Conservation (phyloP, 2,113 vertebrate genomes). For the Dromaius novaehollandiae region DNA sequence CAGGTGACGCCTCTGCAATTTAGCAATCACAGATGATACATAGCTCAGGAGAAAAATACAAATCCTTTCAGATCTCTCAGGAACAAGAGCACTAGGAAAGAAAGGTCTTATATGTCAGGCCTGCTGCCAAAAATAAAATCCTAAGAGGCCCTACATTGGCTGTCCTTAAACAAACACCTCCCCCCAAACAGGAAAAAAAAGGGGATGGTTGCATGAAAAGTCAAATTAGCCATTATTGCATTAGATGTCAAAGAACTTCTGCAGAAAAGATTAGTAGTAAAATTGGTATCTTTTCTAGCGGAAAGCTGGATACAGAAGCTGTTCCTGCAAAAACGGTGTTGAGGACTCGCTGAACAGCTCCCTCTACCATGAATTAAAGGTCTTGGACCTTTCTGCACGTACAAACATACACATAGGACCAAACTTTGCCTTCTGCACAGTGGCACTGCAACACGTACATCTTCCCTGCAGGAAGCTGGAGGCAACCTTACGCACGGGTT, state of each 20-base stretch:
- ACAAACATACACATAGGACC: background rate
- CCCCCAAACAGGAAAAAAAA: background rate
- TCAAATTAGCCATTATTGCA: background rate
- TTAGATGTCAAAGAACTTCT: background rate
- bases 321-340: background rate
- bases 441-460: accelerated
- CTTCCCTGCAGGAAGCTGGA: background rate
- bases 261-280: background rate
- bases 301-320: accelerated
- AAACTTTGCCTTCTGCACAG: background rate
- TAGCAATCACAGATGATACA: background rate
- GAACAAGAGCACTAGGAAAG: background rate
- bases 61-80: background rate
- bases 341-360: background rate
- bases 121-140: background rate
- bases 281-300: background rate
- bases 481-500: accelerated
- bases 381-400: background rate
- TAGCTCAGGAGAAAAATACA: background rate
- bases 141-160: background rate
- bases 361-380: background rate
- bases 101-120: background rate
- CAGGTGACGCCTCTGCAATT: background rate
- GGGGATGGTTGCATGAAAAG: background rate
- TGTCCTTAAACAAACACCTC: background rate